phyloP scores from a whole-genome alignment of 2,113 vertebrate genomes.

The Thalassarche chlororhynchos region DNA sequence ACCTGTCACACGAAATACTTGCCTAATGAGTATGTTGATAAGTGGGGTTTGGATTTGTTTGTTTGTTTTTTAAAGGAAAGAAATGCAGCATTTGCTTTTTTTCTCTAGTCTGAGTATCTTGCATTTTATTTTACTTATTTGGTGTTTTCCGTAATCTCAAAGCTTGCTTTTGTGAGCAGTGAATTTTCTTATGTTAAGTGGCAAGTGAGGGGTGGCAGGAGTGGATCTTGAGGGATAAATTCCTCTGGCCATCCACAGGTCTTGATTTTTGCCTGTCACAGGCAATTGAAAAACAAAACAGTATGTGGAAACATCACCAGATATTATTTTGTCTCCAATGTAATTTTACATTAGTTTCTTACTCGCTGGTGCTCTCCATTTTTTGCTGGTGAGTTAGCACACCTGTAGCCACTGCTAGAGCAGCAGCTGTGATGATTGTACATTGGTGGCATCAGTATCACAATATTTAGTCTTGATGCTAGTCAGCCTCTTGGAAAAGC shows the following conservation, averaged over 20 bases:
- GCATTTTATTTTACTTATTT: neutral
- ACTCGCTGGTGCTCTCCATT: accelerated
- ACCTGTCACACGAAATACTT: neutral
- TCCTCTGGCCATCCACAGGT: neutral
- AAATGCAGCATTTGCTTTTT: neutral
- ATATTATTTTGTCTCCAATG: neutral
- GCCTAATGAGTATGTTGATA: neutral
- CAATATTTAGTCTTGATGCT: neutral
- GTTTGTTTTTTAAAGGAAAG: neutral
- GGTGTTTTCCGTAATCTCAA: neutral
- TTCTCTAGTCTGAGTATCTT: neutral
- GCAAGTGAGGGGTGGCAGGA: neutral
- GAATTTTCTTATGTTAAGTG: neutral
- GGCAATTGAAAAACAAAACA: neutral
- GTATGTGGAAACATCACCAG: neutral
- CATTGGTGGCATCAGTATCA: neutral
- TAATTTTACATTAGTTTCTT: neutral
- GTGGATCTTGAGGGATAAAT: neutral
- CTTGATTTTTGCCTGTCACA: neutral
- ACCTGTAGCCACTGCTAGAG: neutral
- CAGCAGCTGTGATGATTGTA: neutral
- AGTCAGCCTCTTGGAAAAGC: neutral
- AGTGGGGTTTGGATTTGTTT: neutral
- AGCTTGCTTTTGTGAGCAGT: neutral
- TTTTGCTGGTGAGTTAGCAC: neutral